Base-by-base conservation (phyloP, 2,888 invertebrate species). In the Eupelmus urozonus region DNA sequence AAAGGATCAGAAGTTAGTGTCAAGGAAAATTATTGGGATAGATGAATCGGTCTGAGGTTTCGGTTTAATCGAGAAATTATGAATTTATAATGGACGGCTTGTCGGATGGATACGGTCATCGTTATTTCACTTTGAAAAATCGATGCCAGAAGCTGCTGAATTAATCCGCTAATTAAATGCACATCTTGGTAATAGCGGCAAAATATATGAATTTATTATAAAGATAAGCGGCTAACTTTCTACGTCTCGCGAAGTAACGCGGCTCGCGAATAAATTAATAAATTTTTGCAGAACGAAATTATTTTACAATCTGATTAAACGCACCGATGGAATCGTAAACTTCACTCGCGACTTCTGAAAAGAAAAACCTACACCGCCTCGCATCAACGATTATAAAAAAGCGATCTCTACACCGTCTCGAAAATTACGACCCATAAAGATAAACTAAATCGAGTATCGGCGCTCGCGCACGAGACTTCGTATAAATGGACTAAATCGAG, bases 361-460 rank as follows among this genome's bases (percentile, higher is more conserved):
- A 63, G 23, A 49, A 45, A 20, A 29, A 60, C 1, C 18, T 60
- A 29, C 4, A 27, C 11, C 9, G 18, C 29, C 4, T 40, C n/a
- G n/a, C 40, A 67, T 67, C 53, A 51, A 53, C 27, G 4, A 7
- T 5, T 51, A 34, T 45, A 63, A 51, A 20, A 20, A 4, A 20
- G 18, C 7, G 16, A 7, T 20, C 1, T 53, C 53, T 16, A 49
- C 49, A 5, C 5, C 34, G 9, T 9, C 45, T 51, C 16, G 34
- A 25, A 51, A 66, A 63, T 72, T 53, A 42, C 53, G 40, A 40
- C 65, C 57, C 34, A 57, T 13, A 49, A 42, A 73, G 65, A 73
- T 65, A 65, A 73, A 49, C 23, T 59, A 18, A 1, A 23, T 7
- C 18, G 1, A 25, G 63, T 18, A 51, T 25, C 57, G 18, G 74